Evolutionary conservation across 2,888 invertebrate species (phyloP).

Genomic region (Cotesia congregata): DNA sequence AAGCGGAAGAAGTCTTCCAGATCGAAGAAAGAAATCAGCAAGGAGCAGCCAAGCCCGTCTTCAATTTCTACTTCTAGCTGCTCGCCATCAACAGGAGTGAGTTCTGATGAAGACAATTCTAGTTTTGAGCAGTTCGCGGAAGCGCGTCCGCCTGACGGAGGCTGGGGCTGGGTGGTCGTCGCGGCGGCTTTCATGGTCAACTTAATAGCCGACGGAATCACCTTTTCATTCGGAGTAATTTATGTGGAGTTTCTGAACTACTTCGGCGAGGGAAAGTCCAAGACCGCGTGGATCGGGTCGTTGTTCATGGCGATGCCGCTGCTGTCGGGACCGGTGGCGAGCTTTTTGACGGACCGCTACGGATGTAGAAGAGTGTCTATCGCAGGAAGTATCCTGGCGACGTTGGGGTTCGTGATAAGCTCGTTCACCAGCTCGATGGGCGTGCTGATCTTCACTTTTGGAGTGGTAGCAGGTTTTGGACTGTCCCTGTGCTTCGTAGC

Average conservation of each 20-base stretch:
- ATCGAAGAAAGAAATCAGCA: conserved; percentile 21
- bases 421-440: conserved; percentile 83
- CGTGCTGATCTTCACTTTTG: conserved; percentile 85
- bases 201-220: conserved; percentile 92
- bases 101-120: conserved; percentile 76
- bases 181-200: conserved; percentile 91
- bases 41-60: conserved; percentile 63
- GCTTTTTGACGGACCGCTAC: conserved; percentile 85
- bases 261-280: conserved; percentile 87
- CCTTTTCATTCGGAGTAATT: conserved; percentile 92
- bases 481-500: conserved; percentile 89
- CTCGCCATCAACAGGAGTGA: conserved; percentile 55
- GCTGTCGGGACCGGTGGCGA: conserved; percentile 87
- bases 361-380: conserved; percentile 87
- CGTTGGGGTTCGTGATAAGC: conserved; percentile 83
- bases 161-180: conserved; percentile 95
- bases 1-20: conserved; percentile 49
- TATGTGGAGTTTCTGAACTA: conserved; percentile 88
- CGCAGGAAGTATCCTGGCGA: conserved; percentile 82
- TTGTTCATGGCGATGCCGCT: conserved; percentile 94
- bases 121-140: conserved; percentile 77
- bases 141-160: conserved; percentile 86
- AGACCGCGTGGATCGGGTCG: conserved; percentile 92
- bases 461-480: conserved; percentile 87
- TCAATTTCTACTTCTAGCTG: conserved; percentile 67